Conservation (phyloP, 2,888 invertebrate genomes). For the Leptinotarsa haldemani region DNA sequence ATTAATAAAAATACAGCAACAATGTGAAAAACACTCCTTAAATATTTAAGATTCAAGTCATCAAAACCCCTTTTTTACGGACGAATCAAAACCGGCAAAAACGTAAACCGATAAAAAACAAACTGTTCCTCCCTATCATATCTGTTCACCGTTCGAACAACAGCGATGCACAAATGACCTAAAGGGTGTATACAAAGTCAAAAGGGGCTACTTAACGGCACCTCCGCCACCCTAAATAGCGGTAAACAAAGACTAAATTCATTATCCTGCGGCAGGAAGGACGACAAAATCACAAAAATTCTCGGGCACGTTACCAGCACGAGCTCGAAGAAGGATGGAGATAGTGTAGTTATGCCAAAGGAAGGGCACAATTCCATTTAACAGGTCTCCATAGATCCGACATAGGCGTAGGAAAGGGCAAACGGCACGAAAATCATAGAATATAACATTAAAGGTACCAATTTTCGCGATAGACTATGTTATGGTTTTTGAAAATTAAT, state of each 20-base stretch:
- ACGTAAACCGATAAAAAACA: background rate
- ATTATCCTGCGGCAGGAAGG: slow-evolving; percentile 29
- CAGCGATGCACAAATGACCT: slow-evolving; percentile 23
- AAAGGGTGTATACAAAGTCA: slow-evolving; percentile 30
- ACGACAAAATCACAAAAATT: slow-evolving; percentile 47
- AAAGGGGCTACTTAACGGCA: slow-evolving; percentile 34
- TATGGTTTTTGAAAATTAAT: too few relatives aligned
- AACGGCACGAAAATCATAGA: background rate
- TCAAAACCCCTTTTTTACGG: background rate
- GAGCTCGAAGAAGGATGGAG: slow-evolving; percentile 50
- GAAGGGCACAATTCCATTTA: slow-evolving; percentile 44
- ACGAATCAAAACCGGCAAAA: background rate
- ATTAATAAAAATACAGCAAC: too few relatives aligned
- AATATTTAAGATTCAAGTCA: background rate
- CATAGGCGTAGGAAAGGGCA: slow-evolving; percentile 34
- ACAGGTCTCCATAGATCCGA: slow-evolving; percentile 43
- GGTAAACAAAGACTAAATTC: slow-evolving; percentile 40
- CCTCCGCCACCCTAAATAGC: slow-evolving; percentile 36
- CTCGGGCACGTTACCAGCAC: slow-evolving; percentile 57
- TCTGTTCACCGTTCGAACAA: background rate
- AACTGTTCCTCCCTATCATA: background rate
- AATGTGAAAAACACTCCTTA: too few relatives aligned
- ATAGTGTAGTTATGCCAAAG: slow-evolving; percentile 37
- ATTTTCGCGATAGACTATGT: too few relatives aligned
- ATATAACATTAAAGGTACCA: background rate